Evolutionary conservation across 2,113 vertebrate genomes (phyloP), one percentile per base, ranked within the genome.

Genomic region (Syngnathus typhle): DNA sequence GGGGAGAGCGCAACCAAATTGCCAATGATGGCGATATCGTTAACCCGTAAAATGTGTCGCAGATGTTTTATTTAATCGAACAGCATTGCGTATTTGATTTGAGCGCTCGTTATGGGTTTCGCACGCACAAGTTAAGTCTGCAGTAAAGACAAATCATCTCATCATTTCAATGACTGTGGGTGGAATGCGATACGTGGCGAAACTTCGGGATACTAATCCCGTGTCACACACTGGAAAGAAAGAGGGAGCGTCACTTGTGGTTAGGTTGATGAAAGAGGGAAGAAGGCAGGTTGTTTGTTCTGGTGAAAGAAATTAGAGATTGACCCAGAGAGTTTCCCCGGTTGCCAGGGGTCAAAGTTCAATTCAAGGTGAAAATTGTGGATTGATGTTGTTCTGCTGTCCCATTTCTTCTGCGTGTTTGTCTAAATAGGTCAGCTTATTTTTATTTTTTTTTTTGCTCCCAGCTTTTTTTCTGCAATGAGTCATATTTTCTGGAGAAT

Each of bases 401-500:
- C 73, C 78, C 51, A 59, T 71, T 49, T 68, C 74, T 76, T 75
- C 64, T 67, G 67, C 71, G 1, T 71, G 65, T 77, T 77, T 69
- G 49, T 80, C 27, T 76, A 82, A 85, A 74, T 82, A 69, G 82
- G 82, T 84, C 77, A 83, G 21, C 6, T 12, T 52, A 72, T 37
- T 59, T 8, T 39, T n/a, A n/a, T n/a, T n/a, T 16, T 15, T 6
- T 23, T 23, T 23, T 1, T 39, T 38, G 81, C 84, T 84, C 72
- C 61, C 21, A 80, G 83, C 78, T 67, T 70, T 73, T 44, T 64
- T 73, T 44, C 38, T 41, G 67, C 69, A 60, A 49, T 82, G 84
- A 84, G 18, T 85, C 80, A 80, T 77, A 63, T 78, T 74, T 73
- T 76, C 74, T 69, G 56, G 80, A 72, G 72, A 64, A 65, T 72